These are phyloP conservation scores for Nudaria mundana DNA, from an alignment of 2,888 invertebrate species.

Conservation along the genomic window DNA sequence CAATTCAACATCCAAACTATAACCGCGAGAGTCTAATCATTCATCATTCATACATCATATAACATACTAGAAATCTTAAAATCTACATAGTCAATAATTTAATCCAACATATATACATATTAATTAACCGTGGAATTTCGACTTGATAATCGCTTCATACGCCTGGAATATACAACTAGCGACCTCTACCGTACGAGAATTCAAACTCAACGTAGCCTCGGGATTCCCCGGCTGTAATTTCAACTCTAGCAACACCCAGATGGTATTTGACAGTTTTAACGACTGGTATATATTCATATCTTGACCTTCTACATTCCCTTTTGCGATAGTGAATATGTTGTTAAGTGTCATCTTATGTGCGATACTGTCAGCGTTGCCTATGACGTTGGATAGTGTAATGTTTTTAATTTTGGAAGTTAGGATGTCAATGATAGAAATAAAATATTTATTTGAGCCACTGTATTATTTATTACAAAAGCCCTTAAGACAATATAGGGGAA, in stretches of 20 bases:
- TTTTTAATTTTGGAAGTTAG: too few species aligned
- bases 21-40: constrained; percentile 23
- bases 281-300: constrained; percentile 99
- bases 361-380: constrained; percentile 91
- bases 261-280: constrained; percentile 96
- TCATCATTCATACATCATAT: constrained; percentile 47
- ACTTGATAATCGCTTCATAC: constrained; percentile 86
- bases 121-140: constrained; percentile 64
- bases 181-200: constrained; percentile 96
- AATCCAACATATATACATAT: constrained; percentile 50
- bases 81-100: constrained; percentile 46
- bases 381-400: constrained; percentile 88
- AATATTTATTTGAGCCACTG: too few species aligned
- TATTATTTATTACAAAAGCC: too few species aligned
- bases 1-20: too few species aligned
- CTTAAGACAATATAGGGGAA: too few species aligned
- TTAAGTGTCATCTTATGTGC: constrained; percentile 97
- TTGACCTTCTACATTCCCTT: constrained; percentile 98
- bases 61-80: constrained; percentile 59
- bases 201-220: constrained; percentile 94
- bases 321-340: constrained; percentile 99
- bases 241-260: constrained; percentile 97
- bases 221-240: constrained; percentile 97
- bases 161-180: constrained; percentile 94
- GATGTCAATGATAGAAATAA: too few species aligned